These are phyloP conservation scores for Doryteuthis pealeii DNA, from an alignment of 1,140 invertebrate species.

Conservation along the genomic window DNA sequence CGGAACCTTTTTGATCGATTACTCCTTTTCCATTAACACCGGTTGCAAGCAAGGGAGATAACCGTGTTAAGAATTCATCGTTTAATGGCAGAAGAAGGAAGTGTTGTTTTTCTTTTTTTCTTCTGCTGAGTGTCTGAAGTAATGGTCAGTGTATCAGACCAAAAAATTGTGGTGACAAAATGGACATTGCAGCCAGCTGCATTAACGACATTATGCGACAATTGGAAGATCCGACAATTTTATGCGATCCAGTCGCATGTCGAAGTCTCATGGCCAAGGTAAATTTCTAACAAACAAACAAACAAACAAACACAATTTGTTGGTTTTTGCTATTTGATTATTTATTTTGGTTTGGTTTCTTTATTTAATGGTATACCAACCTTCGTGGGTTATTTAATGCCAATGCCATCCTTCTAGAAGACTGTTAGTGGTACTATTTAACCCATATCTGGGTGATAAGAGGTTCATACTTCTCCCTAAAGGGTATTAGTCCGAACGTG, in stretches of 20 bases:
- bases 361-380: background rate
- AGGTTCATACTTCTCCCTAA: background rate
- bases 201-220: background rate
- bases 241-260: background rate
- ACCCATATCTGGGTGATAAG: too few relatives aligned
- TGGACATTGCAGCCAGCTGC: background rate
- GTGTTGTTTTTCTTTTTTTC: too few relatives aligned
- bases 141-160: background rate
- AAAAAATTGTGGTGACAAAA: background rate
- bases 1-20: background rate
- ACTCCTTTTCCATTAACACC: background rate
- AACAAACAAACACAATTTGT: too few relatives aligned
- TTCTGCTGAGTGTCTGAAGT: too few relatives aligned
- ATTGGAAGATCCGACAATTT: background rate
- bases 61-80: background rate
- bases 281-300: background rate
- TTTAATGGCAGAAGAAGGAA: background rate
- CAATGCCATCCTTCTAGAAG: background rate
- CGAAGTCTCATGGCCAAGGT: conserved; percentile 10
- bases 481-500: background rate
- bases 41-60: background rate
- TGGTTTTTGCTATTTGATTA: background rate
- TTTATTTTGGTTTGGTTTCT: background rate
- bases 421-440: background rate
- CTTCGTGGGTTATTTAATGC: background rate